Conservation (phyloP, 2,888 invertebrate genomes). For the Tenthredo amoena region DNA sequence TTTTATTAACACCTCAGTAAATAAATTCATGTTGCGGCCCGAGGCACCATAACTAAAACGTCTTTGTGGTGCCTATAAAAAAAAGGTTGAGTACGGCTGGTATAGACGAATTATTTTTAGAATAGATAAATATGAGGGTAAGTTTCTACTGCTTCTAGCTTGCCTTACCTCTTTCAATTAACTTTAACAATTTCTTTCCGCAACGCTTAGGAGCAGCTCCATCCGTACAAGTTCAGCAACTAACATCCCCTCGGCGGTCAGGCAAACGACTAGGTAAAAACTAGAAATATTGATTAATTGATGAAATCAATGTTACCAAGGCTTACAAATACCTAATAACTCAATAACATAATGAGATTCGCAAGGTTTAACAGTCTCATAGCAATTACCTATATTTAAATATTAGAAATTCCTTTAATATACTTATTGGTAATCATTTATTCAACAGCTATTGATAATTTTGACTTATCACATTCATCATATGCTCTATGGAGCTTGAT, state of each 20-base stretch:
- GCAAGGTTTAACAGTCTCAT: neutral
- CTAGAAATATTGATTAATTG: constrained; percentile 29
- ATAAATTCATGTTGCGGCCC: too few species aligned
- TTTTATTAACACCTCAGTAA: too few species aligned
- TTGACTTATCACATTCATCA: neutral
- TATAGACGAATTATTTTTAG: neutral
- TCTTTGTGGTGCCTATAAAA: too few species aligned
- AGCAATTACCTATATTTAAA: neutral
- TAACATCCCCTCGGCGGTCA: constrained; percentile 77
- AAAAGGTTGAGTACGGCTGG: too few species aligned
- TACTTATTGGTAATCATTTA: neutral
- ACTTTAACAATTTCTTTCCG: constrained; percentile 60
- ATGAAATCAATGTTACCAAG: constrained; percentile 35
- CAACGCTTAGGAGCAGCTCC: constrained; percentile 74
- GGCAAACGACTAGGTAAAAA: constrained; percentile 74
- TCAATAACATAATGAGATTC: neutral
- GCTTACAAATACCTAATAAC: constrained; percentile 7
- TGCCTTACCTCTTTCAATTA: constrained; percentile 48
- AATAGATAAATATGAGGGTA: constrained; percentile 25
- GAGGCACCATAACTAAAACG: too few species aligned
- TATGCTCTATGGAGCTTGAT: neutral
- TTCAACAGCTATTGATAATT: neutral
- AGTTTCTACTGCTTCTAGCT: constrained; percentile 36
- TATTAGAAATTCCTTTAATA: neutral
- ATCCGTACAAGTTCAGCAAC: constrained; percentile 76